Evolutionary conservation across 37 sponge, comb jelly and placozoan genomes (phyloP).

Genomic region (Mnemiopsis leidyi): DNA sequence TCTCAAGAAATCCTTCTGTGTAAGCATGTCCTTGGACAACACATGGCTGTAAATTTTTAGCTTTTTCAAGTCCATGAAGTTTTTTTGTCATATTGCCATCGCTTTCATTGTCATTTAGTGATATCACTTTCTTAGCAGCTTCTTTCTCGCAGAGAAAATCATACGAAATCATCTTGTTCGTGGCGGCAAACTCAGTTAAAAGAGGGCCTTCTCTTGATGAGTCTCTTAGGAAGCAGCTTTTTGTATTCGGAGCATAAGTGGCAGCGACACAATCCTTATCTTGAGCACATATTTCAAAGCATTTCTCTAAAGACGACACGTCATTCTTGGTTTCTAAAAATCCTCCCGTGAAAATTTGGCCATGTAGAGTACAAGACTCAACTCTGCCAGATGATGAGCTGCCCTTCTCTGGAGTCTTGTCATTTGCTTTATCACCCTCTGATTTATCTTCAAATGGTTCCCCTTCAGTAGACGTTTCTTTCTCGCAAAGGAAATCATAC

Average conservation of each 20-base stretch:
- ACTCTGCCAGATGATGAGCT: background rate
- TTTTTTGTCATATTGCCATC: too few relatives aligned
- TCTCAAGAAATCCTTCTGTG: background rate
- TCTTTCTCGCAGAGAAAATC: conserved; percentile 1
- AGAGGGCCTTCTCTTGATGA: conserved; percentile 4
- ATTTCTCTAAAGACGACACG: background rate
- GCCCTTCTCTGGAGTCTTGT: background rate
- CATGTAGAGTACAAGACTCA: background rate
- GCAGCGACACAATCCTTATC: background rate
- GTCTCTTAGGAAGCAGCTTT: background rate
- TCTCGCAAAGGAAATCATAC: conserved; percentile 3
- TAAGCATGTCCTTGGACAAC: background rate
- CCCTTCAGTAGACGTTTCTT: background rate
- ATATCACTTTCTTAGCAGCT: background rate
- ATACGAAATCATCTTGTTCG: background rate
- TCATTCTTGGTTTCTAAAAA: background rate
- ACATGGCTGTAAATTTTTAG: too few relatives aligned
- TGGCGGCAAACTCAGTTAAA: background rate
- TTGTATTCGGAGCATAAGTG: background rate
- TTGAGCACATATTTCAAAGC: background rate
- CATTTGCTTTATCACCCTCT: too few relatives aligned
- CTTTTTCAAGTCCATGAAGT: too few relatives aligned
- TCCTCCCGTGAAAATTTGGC: conserved; percentile 29
- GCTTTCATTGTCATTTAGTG: background rate
- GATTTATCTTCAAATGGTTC: background rate